phyloP scores from a whole-genome alignment of 2,797 vertebrate genomes.

The Coracias cyanogaster region DNA sequence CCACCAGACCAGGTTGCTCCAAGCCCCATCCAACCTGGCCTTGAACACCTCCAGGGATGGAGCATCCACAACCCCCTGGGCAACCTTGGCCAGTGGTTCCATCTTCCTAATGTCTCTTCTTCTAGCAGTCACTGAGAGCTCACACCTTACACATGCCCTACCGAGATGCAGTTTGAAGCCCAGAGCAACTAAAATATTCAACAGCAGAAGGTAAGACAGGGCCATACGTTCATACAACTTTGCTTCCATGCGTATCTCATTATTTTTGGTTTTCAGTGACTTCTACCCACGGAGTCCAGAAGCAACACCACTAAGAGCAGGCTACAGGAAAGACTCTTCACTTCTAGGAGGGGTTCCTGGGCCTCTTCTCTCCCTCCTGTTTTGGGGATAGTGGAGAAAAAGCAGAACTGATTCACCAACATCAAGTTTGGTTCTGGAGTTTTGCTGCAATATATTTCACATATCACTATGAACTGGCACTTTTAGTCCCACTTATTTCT shows the following conservation, averaged over 20 bases:
- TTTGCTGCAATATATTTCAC: neutral
- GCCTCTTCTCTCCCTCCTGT: neutral
- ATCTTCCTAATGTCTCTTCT: neutral
- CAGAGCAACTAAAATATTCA: neutral
- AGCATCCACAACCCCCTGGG: too few relatives aligned
- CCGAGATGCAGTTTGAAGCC: neutral
- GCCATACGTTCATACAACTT: neutral
- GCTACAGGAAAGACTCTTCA: neutral
- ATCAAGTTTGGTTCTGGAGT: neutral
- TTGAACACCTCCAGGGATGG: too few relatives aligned
- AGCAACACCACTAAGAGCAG: fast-evolving
- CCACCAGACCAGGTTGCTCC: too few relatives aligned
- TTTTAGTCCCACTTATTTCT: neutral
- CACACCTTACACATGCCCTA: fast-evolving
- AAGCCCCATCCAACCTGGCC: too few relatives aligned
- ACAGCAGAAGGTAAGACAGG: neutral
- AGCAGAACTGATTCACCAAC: neutral
- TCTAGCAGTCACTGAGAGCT: fast-evolving
- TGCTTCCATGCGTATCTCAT: fast-evolving
- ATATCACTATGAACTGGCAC: neutral
- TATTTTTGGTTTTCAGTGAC: neutral
- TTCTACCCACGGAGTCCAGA: neutral
- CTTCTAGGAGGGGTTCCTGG: neutral
- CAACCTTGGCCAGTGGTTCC: too few relatives aligned
- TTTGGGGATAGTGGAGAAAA: neutral